phyloP scores from a whole-genome alignment of 2,113 vertebrate genomes.

The Catharus minimus region DNA sequence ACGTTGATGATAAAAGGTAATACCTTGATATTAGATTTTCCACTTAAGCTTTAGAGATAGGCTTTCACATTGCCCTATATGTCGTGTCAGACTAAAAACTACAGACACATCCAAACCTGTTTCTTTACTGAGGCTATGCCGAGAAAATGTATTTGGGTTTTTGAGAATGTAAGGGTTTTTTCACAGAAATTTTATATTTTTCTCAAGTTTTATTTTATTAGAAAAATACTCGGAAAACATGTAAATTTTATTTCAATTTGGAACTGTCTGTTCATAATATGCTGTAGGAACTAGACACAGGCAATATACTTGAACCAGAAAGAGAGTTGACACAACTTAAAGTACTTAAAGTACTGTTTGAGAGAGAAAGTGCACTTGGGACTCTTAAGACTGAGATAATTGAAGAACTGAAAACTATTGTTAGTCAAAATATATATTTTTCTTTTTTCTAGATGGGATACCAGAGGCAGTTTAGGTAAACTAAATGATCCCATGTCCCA shows the following conservation, averaged over 20 bases:
- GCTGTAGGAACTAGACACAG: background rate
- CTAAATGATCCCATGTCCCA: background rate
- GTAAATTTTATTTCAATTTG: background rate
- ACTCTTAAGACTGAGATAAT: background rate
- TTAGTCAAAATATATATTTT: background rate
- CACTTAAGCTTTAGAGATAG: background rate
- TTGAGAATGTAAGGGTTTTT: background rate
- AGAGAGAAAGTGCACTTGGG: background rate
- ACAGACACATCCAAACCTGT: fast-evolving
- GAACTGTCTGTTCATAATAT: background rate
- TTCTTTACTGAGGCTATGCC: background rate
- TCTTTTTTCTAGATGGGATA: background rate
- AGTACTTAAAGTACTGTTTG: background rate
- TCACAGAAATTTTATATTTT: background rate
- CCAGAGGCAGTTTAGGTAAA: background rate
- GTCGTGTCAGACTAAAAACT: background rate
- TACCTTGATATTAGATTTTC: background rate
- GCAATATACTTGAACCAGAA: background rate
- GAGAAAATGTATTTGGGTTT: background rate
- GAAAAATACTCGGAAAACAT: background rate
- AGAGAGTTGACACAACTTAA: background rate
- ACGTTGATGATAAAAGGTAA: background rate
- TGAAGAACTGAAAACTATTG: background rate
- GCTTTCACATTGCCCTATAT: background rate
- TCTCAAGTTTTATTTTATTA: background rate